Percentiles rank a stretch among this genome's conserved stretches.
phyloP scores from a whole-genome alignment of 2,113 vertebrate genomes.

The Hyaena hyaena region DNA sequence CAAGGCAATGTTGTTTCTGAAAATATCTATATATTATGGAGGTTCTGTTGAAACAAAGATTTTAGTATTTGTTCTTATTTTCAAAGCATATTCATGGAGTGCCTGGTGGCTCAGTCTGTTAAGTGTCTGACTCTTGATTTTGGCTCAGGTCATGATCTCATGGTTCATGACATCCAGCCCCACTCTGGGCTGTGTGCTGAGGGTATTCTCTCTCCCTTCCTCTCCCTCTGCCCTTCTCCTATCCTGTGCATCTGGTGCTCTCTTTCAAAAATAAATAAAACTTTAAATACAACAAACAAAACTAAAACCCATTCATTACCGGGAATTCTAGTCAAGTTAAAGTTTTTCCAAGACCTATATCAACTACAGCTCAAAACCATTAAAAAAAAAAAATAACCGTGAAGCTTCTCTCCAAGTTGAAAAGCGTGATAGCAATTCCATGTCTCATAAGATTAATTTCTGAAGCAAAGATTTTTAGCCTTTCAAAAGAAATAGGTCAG shows the following conservation, averaged over 20 bases:
- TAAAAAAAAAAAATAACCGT: background rate
- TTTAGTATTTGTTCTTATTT: constrained; percentile 17
- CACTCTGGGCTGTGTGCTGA: no score
- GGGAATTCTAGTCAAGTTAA: background rate
- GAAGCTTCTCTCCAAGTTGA: background rate
- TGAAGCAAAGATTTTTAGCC: background rate
- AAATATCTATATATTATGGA: background rate
- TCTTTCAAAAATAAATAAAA: no score
- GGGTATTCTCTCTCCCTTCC: no score
- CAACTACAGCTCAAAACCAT: background rate
- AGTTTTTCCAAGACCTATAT: background rate
- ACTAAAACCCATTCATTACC: background rate
- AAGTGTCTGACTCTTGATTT: no score
- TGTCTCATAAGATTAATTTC: constrained; percentile 21
- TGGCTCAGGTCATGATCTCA: no score
- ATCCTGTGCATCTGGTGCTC: no score
- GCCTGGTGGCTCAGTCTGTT: no score
- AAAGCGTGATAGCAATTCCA: background rate
- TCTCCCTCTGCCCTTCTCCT: no score
- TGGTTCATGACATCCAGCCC: no score
- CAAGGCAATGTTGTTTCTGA: background rate
- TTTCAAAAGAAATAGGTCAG: constrained; percentile 20
- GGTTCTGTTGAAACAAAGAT: background rate
- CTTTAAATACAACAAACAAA: no score
- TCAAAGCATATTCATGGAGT: background rate